Evolutionary conservation across 2,888 invertebrate species (phyloP).

Genomic region (Cremastinae sp.): DNA sequence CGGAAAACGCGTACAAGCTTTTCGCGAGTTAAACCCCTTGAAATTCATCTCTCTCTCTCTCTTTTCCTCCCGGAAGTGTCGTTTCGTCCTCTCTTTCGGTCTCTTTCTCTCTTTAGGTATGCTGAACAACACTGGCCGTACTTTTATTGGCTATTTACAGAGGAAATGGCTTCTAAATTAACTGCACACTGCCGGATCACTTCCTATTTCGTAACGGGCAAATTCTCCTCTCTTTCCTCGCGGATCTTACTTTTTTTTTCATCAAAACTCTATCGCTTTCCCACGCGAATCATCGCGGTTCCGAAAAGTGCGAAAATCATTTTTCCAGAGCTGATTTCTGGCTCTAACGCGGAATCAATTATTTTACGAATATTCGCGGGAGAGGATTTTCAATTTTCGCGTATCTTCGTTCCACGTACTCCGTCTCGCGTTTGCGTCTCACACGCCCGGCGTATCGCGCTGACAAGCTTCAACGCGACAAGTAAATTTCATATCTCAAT

Average conservation of each 20-base stretch:
- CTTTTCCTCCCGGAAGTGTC: conserved; percentile 47
- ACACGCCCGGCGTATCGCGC: conserved; percentile 67
- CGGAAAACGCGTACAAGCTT: conserved; percentile 21
- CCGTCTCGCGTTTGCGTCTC: not conserved
- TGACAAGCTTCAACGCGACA: conserved; percentile 71
- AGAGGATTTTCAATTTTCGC: not conserved
- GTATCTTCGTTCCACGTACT: conserved; percentile 27
- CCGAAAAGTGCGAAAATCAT: too few relatives aligned
- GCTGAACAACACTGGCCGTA: conserved; percentile 62
- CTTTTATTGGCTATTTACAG: conserved; percentile 81
- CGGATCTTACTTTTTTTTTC: not conserved
- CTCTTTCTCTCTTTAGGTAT: conserved; percentile 43
- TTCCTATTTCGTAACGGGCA: conserved; percentile 61
- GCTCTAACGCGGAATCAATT: not conserved
- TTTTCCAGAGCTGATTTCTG: too few relatives aligned
- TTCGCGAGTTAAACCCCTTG: conserved; percentile 49
- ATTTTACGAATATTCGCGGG: not conserved
- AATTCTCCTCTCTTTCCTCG: conserved; percentile 31
- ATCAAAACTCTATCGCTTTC: conserved; percentile 30
- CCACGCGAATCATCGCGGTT: conserved; percentile 29
- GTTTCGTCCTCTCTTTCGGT: conserved; percentile 3
- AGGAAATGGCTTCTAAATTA: conserved; percentile 80
- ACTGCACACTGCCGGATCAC: conserved; percentile 79
- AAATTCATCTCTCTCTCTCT: conserved; percentile 67
- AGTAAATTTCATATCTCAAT: conserved; percentile 80